phyloP scores from a whole-genome alignment of 2,797 vertebrate species.

The Vultur gryphus region DNA sequence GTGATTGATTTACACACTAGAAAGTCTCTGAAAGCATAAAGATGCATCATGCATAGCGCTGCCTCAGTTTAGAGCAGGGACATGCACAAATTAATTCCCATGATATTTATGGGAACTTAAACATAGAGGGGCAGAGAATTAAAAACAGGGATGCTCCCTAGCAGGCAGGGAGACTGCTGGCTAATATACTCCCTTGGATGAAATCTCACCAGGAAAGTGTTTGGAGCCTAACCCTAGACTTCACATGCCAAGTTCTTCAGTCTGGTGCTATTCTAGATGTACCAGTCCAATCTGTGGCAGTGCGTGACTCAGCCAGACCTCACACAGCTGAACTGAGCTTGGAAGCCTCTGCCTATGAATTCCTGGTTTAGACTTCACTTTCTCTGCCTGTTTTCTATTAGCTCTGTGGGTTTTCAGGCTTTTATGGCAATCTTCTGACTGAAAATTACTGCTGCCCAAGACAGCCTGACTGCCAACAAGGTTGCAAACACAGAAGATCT shows the following conservation, averaged over 20 bases:
- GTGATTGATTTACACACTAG: conserved; percentile 68
- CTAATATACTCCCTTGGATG: not conserved
- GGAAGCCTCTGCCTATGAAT: conserved; percentile 69
- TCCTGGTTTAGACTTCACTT: conserved; percentile 81
- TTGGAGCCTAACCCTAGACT: conserved; percentile 17
- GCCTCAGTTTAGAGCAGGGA: conserved; percentile 33
- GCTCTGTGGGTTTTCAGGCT: conserved; percentile 76
- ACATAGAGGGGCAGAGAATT: not conserved
- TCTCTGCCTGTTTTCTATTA: conserved; percentile 88
- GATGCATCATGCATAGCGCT: conserved; percentile 59
- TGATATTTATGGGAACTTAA: conserved; percentile 54
- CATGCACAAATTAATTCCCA: conserved; percentile 36
- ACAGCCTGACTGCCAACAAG: conserved; percentile 69
- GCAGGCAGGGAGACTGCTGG: not conserved
- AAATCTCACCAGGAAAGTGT: conserved; percentile 39
- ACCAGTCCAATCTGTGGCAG: conserved; percentile 54
- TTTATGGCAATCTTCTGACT: conserved; percentile 73
- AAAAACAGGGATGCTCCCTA: conserved; percentile 27
- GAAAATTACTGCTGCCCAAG: conserved; percentile 70
- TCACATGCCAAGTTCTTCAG: conserved; percentile 27
- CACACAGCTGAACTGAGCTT: conserved; percentile 70
- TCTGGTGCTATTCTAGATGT: conserved; percentile 48
- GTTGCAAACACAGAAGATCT: conserved; percentile 55
- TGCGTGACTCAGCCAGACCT: conserved; percentile 76
- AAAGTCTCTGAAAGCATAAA: conserved; percentile 60